Conservation (phyloP, 2,888 invertebrate genomes). For the Latrodectus elegans region DNA sequence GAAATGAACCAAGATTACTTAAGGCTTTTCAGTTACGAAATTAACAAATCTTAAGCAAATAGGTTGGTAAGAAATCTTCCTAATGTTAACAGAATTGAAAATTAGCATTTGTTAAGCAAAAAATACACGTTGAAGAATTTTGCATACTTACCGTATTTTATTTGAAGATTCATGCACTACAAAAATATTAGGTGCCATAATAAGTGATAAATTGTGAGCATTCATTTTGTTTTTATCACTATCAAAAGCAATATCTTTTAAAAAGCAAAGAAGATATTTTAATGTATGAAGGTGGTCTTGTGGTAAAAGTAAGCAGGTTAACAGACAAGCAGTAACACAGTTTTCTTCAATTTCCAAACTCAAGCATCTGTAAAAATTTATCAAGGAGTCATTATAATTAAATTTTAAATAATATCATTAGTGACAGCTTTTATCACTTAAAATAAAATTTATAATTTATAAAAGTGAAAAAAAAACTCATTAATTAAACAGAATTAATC, state of each 20-base stretch:
- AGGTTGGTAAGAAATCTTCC: too few relatives aligned
- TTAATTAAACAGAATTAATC: background rate
- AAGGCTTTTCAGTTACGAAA: too few relatives aligned
- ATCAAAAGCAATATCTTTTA: conserved; percentile 82
- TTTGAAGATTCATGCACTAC: conserved; percentile 78
- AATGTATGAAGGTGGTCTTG: conserved; percentile 85
- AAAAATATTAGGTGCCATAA: conserved; percentile 90
- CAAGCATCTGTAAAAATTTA: conserved; percentile 73
- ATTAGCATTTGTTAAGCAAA: too few relatives aligned
- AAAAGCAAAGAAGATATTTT: conserved; percentile 83
- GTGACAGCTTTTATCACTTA: too few relatives aligned
- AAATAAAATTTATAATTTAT: background rate
- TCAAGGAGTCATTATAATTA: conserved; percentile 4
- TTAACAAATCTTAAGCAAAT: too few relatives aligned
- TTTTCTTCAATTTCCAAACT: conserved; percentile 76
- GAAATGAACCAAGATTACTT: too few relatives aligned
- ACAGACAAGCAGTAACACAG: conserved; percentile 81
- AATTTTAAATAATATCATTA: background rate
- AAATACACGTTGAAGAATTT: background rate
- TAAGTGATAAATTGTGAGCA: conserved; percentile 86
- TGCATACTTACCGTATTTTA: conserved; percentile 72
- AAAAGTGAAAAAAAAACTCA: background rate
- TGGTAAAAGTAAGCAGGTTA: conserved; percentile 84
- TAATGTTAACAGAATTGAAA: too few relatives aligned
- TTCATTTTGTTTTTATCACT: conserved; percentile 88